Conservation (phyloP, 2,113 vertebrate species). For the Falco punctatus region DNA sequence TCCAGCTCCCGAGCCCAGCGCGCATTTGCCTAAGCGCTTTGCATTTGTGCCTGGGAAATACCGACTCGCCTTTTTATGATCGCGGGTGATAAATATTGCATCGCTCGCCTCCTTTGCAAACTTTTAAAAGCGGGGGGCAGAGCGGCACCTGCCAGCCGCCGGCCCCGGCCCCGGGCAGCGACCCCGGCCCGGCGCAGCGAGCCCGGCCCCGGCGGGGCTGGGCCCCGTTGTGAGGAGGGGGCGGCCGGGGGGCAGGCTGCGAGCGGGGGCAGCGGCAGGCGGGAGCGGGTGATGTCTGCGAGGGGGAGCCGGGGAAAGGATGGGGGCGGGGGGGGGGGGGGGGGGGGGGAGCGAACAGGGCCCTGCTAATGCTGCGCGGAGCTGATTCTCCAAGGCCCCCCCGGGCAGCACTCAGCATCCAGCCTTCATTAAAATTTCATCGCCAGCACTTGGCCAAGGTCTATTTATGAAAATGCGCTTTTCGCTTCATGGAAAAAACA, state of each 20-base stretch:
- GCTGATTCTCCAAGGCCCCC: constrained; percentile 85
- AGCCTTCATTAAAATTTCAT: constrained; percentile 95
- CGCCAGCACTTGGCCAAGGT: constrained; percentile 90
- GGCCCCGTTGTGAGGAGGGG: background rate
- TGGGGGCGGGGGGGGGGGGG: background rate
- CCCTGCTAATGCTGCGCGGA: constrained; percentile 87
- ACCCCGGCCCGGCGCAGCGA: too few species aligned
- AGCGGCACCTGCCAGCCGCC: background rate
- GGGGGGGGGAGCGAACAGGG: constrained; percentile 26
- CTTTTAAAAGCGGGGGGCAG: constrained; percentile 67
- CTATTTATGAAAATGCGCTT: constrained; percentile 98
- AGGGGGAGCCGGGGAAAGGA: background rate
- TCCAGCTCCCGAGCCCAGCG: background rate
- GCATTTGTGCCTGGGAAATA: constrained; percentile 64
- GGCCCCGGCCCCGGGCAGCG: too few species aligned
- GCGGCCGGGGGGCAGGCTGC: too few species aligned
- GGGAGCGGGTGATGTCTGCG: background rate
- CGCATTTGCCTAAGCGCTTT: constrained; percentile 43
- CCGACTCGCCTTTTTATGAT: constrained; percentile 68
- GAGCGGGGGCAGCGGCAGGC: too few species aligned
- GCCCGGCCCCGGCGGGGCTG: background rate
- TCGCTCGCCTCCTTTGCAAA: constrained; percentile 65
- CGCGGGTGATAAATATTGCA: constrained; percentile 80
- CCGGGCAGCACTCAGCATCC: constrained; percentile 91
- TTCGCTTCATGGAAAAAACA: constrained; percentile 85